A percentile compares a stretch with the other conserved stretches of the same genome.
These are phyloP conservation scores for Cantharis flavilabris DNA, from an alignment of 2,888 invertebrate genomes.

Conservation along the genomic window DNA sequence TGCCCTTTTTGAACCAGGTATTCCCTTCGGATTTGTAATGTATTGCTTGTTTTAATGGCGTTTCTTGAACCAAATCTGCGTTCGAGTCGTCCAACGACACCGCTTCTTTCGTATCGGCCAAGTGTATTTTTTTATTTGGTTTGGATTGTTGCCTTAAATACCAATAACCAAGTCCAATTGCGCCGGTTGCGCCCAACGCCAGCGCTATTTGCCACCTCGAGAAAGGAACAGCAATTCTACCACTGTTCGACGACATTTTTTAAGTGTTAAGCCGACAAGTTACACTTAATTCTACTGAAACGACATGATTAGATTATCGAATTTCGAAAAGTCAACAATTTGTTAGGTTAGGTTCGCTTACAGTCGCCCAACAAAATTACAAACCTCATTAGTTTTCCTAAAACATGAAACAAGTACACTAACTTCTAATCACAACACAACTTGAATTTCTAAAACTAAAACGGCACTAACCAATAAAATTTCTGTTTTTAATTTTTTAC, in stretches of 20 bases:
- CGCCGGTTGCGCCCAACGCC: constrained; percentile 79
- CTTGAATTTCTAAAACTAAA: neutral
- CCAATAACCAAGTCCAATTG: constrained; percentile 77
- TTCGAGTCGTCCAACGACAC: constrained; percentile 38
- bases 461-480: neutral
- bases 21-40: constrained; percentile 89
- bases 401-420: neutral
- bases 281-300: constrained; percentile 13
- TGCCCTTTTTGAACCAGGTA: constrained; percentile 79
- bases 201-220: constrained; percentile 89
- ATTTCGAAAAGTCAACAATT: neutral
- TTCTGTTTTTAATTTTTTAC: neutral
- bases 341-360: neutral
- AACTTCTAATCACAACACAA: neutral
- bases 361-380: neutral
- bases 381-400: neutral
- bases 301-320: neutral
- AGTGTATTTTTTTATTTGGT: constrained; percentile 53
- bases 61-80: constrained; percentile 50
- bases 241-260: constrained; percentile 38
- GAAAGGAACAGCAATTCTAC: constrained; percentile 52
- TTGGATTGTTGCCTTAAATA: constrained; percentile 67
- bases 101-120: constrained; percentile 30
- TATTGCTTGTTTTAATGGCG: constrained; percentile 74
- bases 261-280: neutral